Evolutionary conservation across 2,888 invertebrate genomes (phyloP).

Genomic region (Synergus gifuensis): DNA sequence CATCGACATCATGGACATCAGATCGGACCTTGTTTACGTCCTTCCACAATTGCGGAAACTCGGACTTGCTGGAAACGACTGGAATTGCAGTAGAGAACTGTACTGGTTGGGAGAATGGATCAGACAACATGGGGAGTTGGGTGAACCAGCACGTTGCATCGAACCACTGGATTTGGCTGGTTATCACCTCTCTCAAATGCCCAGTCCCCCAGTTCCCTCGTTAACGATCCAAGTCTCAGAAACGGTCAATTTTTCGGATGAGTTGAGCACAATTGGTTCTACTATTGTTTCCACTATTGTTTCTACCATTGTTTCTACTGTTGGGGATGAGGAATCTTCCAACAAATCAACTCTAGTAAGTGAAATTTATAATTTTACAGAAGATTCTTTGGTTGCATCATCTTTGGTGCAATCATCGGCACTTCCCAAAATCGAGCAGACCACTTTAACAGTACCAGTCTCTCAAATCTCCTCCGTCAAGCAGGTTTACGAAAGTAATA

Average conservation of each 20-base stretch:
- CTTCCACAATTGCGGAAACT: conserved; percentile 85
- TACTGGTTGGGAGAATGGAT: conserved; percentile 86
- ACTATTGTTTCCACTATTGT: background rate
- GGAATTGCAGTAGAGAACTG: conserved; percentile 83
- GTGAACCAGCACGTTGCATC: conserved; percentile 66
- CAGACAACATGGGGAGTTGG: conserved; percentile 78
- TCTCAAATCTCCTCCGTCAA: background rate
- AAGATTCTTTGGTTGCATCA: background rate
- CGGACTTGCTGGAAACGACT: conserved; percentile 84
- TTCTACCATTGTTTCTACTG: background rate
- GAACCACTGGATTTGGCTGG: conserved; percentile 60
- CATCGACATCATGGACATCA: conserved; percentile 82
- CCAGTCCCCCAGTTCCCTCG: conserved; percentile 53
- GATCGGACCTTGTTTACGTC: conserved; percentile 84
- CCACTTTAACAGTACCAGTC: background rate
- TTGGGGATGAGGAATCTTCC: background rate
- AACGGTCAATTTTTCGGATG: background rate
- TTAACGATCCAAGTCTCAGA: background rate
- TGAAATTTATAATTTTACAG: background rate
- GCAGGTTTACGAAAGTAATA: background rate
- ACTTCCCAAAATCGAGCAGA: background rate
- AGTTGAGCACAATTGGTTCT: background rate
- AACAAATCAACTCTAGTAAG: background rate
- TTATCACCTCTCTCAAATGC: conserved; percentile 65
- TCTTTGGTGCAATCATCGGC: no score